Base-by-base conservation (phyloP, 2,888 invertebrate genomes). In the Falcaria lacertinaria region DNA sequence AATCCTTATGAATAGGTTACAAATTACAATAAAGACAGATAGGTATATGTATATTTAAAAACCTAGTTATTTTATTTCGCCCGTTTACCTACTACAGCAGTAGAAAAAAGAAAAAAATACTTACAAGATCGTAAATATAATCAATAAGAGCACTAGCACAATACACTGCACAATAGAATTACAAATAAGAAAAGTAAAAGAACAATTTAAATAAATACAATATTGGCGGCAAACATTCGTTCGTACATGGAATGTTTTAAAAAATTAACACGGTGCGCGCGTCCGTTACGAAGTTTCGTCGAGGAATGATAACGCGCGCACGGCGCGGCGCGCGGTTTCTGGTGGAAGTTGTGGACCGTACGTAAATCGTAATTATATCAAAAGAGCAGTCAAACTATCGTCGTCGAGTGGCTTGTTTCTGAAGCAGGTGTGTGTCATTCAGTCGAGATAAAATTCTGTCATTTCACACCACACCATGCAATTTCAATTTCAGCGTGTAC, bases 221-320 rank as follows among this genome's bases (percentile, higher is more conserved):
- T 36, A 35, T 34, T 47, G 52, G 48, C 55, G 60, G 50, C 48
- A 48, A 47, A 42, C 41, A 43, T 55, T 55, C 33, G 38, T 57
- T 56, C 42, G 38, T 57, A 56, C 42, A 47, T 57, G 52, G 58
- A 62, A 59, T 43, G 54, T 43, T 44, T 46, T 50, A 39, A 45
- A 48, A 41, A 46, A 42, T 40, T 46, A 43, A 47, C n/a, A n/a
- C 54, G 60, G 52, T 64, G 67, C 76, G 70, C 60, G 72, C 74
- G 72, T 54, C 48, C 67, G 44, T 50, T 47, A 19, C 60, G 57
- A 54, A 61, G 58, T 56, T 60, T 56, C 60, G 70, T 58, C 74
- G 72, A 64, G 57, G 74, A 71, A 72, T 78, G 80, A 80, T 78
- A 80, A 82, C 68, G 66, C 56, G 47, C 52, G 52, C 6, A 7